Percentiles rank a stretch among this genome's conserved stretches.
Evolutionary conservation across 2,888 invertebrate species (phyloP).

Genomic region (Hirtodrosophila confusa): DNA sequence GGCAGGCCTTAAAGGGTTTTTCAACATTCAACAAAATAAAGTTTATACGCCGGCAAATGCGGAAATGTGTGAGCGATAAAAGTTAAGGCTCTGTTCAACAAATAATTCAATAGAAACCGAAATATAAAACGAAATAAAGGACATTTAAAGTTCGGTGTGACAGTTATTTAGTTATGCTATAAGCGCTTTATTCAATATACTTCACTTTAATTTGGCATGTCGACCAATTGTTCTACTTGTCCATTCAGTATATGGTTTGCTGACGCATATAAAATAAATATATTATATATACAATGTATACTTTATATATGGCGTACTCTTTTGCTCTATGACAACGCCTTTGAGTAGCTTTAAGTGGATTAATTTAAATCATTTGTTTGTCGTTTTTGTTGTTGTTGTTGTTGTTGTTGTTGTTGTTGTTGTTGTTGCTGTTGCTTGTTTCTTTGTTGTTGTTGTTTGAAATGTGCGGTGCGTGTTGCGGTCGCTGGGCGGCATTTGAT

Average conservation of each 20-base stretch:
- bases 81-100: too few relatives aligned
- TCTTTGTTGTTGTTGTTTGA: constrained; percentile 15
- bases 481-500: constrained; percentile 60
- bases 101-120: too few relatives aligned
- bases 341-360: constrained; percentile 76
- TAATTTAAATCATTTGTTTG: constrained; percentile 73
- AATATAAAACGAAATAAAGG: not conserved
- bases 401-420: constrained; percentile 30
- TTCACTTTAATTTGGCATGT: constrained; percentile 25
- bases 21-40: too few relatives aligned
- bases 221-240: constrained; percentile 29
- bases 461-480: constrained; percentile 42
- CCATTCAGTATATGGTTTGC: constrained; percentile 13
- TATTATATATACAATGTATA: constrained; percentile 3
- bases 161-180: not conserved
- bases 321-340: constrained; percentile 33
- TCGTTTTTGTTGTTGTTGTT: constrained; percentile 32
- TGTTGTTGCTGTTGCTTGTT: constrained; percentile 34
- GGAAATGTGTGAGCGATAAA: too few relatives aligned
- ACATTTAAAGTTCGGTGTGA: not conserved
- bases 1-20: too few relatives aligned
- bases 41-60: too few relatives aligned
- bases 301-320: constrained; percentile 26
- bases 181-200: constrained; percentile 26
- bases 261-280: constrained; percentile 3